phyloP scores from a whole-genome alignment of 2,113 vertebrate genomes.

The Myanophis thanlyinensis region DNA sequence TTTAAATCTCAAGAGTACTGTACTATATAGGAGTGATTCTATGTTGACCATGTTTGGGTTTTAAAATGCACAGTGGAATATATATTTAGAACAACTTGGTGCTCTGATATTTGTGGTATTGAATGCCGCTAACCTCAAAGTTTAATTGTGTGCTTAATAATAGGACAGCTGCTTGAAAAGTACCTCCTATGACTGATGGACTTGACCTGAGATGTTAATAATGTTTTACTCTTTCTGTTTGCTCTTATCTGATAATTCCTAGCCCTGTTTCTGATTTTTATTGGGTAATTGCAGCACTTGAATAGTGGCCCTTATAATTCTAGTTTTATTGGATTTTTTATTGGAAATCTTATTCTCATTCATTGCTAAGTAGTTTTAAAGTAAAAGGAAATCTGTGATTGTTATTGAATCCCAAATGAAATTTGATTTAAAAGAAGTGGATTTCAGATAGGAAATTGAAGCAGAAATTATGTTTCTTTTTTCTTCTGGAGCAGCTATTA shows the following conservation, averaged over 20 bases:
- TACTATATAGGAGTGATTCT: neutral
- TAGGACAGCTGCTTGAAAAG: too few relatives aligned
- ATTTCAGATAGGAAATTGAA: neutral
- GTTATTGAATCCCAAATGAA: neutral
- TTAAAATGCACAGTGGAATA: neutral
- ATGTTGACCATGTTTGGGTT: neutral
- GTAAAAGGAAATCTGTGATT: neutral
- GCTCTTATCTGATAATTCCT: neutral
- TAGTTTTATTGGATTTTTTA: neutral
- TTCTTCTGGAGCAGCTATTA: neutral
- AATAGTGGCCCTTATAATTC: neutral
- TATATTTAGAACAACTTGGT: neutral
- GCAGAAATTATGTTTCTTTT: neutral
- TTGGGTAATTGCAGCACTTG: neutral
- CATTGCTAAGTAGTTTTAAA: neutral
- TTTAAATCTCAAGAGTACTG: neutral
- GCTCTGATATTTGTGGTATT: neutral
- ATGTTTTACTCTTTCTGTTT: neutral
- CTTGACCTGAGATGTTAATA: neutral
- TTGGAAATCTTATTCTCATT: neutral
- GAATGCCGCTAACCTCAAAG: too few relatives aligned
- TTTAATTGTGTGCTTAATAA: neutral
- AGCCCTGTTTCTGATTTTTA: neutral
- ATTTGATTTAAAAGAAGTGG: neutral
- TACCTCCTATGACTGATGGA: neutral